Evolutionary conservation across 1,140 invertebrate species (phyloP), one percentile per base, ranked within the genome.

Genomic region (Drosophila pandora): DNA sequence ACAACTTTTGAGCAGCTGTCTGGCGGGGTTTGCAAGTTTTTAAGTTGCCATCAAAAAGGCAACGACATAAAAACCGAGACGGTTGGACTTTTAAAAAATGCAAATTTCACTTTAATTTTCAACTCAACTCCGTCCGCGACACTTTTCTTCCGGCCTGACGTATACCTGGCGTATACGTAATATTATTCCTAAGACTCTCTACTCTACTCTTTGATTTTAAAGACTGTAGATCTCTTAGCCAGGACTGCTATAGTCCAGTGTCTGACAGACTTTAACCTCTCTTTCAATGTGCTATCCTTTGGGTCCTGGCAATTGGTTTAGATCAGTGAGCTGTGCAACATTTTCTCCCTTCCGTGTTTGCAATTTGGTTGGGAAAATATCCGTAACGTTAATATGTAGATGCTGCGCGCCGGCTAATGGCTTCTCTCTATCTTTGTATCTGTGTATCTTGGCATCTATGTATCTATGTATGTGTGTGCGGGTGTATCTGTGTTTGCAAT

Each of bases 1-100:
- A 79, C 82, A 87, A 87, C 65, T 88, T 87, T 76, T 87, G 79
- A 88, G 75, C 83, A 87, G 83, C 83, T 87, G 79, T 79, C 82
- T 84, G 73, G 41, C 68, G 54, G 57, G 57, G 72, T 65, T 54
- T 58, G 56, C 76, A 67, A 84, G 9, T 45, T 79, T 64, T 64
- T 45, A 69, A 73, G 72, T 77, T 85, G 61, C 63, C 79, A 82
- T 74, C 63, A 75, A 58, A 75, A 75, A 53, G 60, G 60, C 47
- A 56, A 54, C 47, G 50, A 54, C 9, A 63, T 9, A 34, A 25
- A 10, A 10, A 22, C 25, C 12, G 23, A 8, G 23, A 45, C 37
- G 23, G 25, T 34, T 12, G 34, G 41, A 67, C 28, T 55, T 68
- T 67, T 82, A 87, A 71, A 73, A 78, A 78, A 81, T 81, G 81